phyloP scores from a whole-genome alignment of 2,888 invertebrate species.

The Trichopria drosophilae region DNA sequence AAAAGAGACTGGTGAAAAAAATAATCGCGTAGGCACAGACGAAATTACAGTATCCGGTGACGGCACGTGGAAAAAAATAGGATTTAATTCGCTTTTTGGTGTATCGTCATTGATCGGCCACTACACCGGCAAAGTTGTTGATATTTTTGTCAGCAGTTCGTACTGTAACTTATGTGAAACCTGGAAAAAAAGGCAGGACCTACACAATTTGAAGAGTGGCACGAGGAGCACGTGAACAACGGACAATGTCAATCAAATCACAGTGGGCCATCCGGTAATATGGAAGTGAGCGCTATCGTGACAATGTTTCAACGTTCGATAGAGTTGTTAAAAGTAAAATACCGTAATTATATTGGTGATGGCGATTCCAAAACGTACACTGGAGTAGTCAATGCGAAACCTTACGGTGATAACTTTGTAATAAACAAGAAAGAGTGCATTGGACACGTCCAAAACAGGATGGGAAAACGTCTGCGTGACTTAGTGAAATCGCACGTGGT shows the following conservation, averaged over 20 bases:
- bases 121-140: conserved; percentile 25
- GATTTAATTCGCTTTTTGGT: conserved; percentile 22
- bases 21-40: conserved; percentile 11
- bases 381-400: conserved; percentile 25
- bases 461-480: conserved; percentile 21
- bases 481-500: conserved; percentile 1
- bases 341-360: conserved; percentile 27
- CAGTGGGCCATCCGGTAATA: conserved; percentile 28
- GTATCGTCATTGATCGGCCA: conserved; percentile 27
- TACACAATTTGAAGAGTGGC: conserved; percentile 34
- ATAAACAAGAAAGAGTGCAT: conserved; percentile 32
- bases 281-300: too few species aligned
- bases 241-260: conserved; percentile 31
- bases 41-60: conserved; percentile 25
- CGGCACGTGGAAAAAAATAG: conserved; percentile 27
- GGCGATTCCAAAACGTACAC: conserved; percentile 14
- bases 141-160: conserved; percentile 14
- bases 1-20: conserved; percentile 22
- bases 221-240: conserved; percentile 26
- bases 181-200: conserved; percentile 27
- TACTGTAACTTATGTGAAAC: conserved; percentile 27
- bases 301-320: too few species aligned
- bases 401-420: conserved; percentile 31
- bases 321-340: too few species aligned
- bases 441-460: too few species aligned